Percentiles rank a stretch among this genome's conserved stretches.
Evolutionary conservation across 2,888 invertebrate genomes (phyloP).

Genomic region (Lochmaea capreae): DNA sequence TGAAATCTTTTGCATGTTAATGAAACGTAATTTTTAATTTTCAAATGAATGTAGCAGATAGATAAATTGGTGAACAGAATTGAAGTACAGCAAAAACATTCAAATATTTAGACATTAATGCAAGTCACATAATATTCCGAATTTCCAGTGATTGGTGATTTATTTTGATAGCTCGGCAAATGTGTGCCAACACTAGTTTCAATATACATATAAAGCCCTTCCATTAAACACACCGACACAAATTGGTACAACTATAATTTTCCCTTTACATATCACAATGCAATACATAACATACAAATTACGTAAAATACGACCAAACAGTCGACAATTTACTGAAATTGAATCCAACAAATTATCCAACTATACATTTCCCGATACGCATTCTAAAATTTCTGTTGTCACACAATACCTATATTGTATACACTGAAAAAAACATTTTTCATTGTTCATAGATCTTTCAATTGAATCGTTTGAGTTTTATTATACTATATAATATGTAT

Average conservation of each 20-base stretch:
- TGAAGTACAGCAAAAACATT: background rate
- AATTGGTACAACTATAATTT: constrained; percentile 18
- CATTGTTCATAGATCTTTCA: too few relatives aligned
- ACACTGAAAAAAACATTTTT: too few relatives aligned
- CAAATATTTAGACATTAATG: background rate
- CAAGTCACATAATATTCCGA: too few relatives aligned
- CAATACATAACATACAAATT: constrained; percentile 23
- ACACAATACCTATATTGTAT: constrained; percentile 22
- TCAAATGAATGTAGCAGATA: too few relatives aligned
- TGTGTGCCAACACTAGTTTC: constrained; percentile 1
- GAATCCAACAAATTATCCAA: constrained; percentile 30
- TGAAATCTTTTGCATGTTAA: too few relatives aligned
- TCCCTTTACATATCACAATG: constrained; percentile 3
- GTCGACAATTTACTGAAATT: constrained; percentile 22
- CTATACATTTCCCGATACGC: constrained; percentile 15
- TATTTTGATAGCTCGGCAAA: too few relatives aligned
- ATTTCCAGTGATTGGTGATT: too few relatives aligned
- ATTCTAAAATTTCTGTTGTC: constrained; percentile 23
- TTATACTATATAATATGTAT: too few relatives aligned
- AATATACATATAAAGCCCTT: constrained; percentile 1
- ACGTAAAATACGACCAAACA: constrained; percentile 25
- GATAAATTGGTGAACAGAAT: too few relatives aligned
- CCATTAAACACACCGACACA: constrained; percentile 3
- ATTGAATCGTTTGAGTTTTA: too few relatives aligned
- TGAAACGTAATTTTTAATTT: too few relatives aligned